Base-by-base conservation (phyloP, 2,888 invertebrate genomes). In the Euzetes globulus region DNA sequence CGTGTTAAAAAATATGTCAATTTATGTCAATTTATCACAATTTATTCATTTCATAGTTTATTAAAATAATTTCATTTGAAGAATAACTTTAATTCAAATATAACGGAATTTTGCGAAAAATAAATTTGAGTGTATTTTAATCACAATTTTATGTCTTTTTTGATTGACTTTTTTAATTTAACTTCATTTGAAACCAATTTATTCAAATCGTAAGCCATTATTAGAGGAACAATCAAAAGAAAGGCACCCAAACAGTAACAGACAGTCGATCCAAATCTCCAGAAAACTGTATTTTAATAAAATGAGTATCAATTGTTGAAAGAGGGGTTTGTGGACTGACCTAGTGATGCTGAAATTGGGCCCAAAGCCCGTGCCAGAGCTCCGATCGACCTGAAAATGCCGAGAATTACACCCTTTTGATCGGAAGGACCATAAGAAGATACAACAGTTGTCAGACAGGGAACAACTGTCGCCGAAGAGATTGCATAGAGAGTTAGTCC, bases 331-430 rank as follows among this genome's bases (percentile, higher is more conserved):
- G 17, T n/a, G 22, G 5, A 3, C 58, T 70, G 60, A 78, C 80
- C 82, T 83, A 91, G 86, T 72, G 94, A 92, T 29, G 94, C 91
- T 17, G 93, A 82, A 73, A 96, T 85, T 0, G 98, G 98, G 0
- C 98, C 98, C 45, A 92, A 83, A 27, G 95, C 94, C 78, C 98
- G 86, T 0, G 97, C 96, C 60, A 99, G 84, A 1, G 97, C 93
- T 19, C 98, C 98, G 50, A 98, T 85, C 1, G 97, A 96, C 76
- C 98, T 87, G 81, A 97, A 92, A 78, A 93, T 91, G 15, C 99
- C 99, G 81, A 97, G 88, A 77, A 94, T 91, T 0, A 90, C 90
- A 37, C 98, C 98, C 81, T 96, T 94, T 80, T 94, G 91, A 81
- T 89, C 89, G 76, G 80, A 81, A 7, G 82, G 77, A 58, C 80